Evolutionary conservation across 2,113 vertebrate genomes (phyloP), one percentile per base, ranked within the genome.

Genomic region (Paramisgurnus dabryanus): DNA sequence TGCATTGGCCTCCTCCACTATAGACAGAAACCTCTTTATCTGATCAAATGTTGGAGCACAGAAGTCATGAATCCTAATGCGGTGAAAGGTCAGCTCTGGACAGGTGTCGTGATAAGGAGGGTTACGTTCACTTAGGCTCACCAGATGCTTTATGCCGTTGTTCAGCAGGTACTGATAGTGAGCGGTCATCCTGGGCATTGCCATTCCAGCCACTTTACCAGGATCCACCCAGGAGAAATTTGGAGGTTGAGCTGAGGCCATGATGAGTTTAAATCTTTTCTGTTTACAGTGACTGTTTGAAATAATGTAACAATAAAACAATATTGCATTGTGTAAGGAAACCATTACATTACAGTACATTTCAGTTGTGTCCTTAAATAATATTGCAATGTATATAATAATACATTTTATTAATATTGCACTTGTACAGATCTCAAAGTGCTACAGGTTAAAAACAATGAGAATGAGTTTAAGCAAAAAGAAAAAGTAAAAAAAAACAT

Each of bases 161-260:
- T 93, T 93, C 82, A 93, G 85, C 87, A 98, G 89, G 86, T 93
- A 98, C 40, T 90, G 93, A 87, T 98, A 99, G 58, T 99, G 95
- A 0, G 91, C 91, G 0, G 95, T 88, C 43, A 94, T 91, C 64
- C 94, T 89, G 0, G 97, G 97, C 89, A 97, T 85, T 0, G 93
- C 96, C 92, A 98, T 82, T 1, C 94, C 97, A 0, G 97, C 96
- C 88, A 99, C 65, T 53, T 91, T 93, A 2, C 89, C 90, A 0
- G 90, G 91, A 0, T 92, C 92, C 22, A 99, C 95, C 96, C 97
- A 99, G 18, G 97, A 98, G 89, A 98, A 99, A 81, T 98, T 99
- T 60, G 92, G 90, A 34, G 97, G 96, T 63, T 91, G 15, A 0
- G 10, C 22, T 0, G 91, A 86, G 1, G 89, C 85, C 95, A 96